A percentile compares a stretch with the other conserved stretches of the same genome.
Conservation (phyloP, 2,797 vertebrate species). For the Myotis daubentonii region DNA sequence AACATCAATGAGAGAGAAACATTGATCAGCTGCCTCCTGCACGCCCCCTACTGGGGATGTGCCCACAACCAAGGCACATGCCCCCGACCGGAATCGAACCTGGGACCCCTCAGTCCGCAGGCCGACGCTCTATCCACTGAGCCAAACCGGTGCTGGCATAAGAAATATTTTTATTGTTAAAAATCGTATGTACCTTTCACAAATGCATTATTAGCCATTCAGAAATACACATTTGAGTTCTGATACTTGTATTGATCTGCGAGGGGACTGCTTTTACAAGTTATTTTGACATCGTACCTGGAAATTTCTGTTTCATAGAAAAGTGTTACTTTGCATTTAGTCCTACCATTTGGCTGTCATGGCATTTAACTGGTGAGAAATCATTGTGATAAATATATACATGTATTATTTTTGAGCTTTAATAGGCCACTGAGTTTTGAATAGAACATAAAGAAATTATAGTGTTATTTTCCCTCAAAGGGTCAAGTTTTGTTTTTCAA, state of each 20-base stretch:
- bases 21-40: too few species aligned
- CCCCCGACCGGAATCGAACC: too few species aligned
- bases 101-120: too few species aligned
- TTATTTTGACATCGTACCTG: background rate
- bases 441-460: background rate
- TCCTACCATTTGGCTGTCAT: background rate
- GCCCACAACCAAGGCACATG: too few species aligned
- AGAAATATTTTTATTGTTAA: constrained; percentile 34
- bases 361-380: background rate
- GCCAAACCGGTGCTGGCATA: too few species aligned
- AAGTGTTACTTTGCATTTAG: background rate
- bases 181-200: constrained; percentile 9
- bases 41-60: too few species aligned
- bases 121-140: too few species aligned
- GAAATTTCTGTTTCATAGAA: constrained; percentile 1
- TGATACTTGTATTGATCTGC: constrained; percentile 34
- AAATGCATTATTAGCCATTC: constrained; percentile 58
- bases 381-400: background rate
- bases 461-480: background rate
- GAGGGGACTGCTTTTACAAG: background rate
- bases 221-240: constrained; percentile 40
- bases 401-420: background rate
- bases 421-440: background rate
- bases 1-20: too few species aligned
- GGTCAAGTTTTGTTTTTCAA: background rate